These are phyloP conservation scores for Drosophila colorata DNA, from an alignment of 2,888 invertebrate species.

Conservation along the genomic window DNA sequence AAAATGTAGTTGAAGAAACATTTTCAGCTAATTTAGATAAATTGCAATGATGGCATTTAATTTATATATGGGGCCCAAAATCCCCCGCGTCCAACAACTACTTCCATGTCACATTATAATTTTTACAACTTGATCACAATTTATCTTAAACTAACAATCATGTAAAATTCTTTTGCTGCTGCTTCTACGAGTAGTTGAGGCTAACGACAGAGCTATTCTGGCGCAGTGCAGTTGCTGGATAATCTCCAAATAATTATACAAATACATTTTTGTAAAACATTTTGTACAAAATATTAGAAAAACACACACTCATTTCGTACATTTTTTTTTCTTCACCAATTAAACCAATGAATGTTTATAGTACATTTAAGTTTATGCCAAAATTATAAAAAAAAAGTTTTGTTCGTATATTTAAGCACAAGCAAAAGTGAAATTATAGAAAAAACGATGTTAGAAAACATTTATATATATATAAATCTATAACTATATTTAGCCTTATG, in stretches of 20 bases:
- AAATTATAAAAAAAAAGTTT: slow-evolving; percentile 48
- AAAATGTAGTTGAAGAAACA: slow-evolving; percentile 50
- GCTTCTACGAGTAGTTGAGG: slow-evolving; percentile 56
- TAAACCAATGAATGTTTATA: slow-evolving; percentile 57
- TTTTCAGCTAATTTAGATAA: slow-evolving; percentile 49
- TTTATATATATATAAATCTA: slow-evolving; percentile 26
- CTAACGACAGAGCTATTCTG: slow-evolving; percentile 32
- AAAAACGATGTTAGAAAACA: slow-evolving; percentile 33
- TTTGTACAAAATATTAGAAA: slow-evolving; percentile 65
- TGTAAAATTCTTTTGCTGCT: slow-evolving; percentile 40
- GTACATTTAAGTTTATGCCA: slow-evolving; percentile 71
- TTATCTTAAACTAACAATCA: slow-evolving; percentile 7
- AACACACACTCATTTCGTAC: slow-evolving; percentile 7
- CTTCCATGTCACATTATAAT: slow-evolving; percentile 61
- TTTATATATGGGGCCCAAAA: slow-evolving; percentile 49
- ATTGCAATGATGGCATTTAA: slow-evolving; percentile 76
- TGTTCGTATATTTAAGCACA: slow-evolving; percentile 44
- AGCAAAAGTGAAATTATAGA: slow-evolving; percentile 29
- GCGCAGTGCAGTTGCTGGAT: slow-evolving; percentile 4
- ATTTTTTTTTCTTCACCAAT: slow-evolving; percentile 22
- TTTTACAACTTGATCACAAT: slow-evolving; percentile 34
- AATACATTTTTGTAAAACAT: slow-evolving; percentile 42
- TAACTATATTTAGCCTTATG: slow-evolving; percentile 37
- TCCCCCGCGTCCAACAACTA: slow-evolving; percentile 39
- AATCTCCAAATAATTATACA: slow-evolving; percentile 17